These are phyloP conservation scores for Lepidocolaptes lacrymiger DNA, from an alignment of 2,797 vertebrate genomes.

Conservation along the genomic window DNA sequence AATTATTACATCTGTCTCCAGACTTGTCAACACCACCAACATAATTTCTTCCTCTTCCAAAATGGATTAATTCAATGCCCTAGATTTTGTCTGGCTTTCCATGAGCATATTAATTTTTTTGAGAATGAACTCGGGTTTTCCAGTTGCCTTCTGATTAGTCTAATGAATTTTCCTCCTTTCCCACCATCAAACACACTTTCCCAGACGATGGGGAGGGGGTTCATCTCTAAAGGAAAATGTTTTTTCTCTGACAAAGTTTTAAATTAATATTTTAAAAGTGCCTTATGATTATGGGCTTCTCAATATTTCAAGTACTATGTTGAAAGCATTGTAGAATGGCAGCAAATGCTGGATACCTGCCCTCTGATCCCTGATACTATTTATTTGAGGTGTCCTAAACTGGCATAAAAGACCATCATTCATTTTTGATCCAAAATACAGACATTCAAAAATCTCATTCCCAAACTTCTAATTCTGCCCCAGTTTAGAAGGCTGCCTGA, in stretches of 20 bases:
- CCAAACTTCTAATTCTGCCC: neutral
- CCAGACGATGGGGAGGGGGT: neutral
- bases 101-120: neutral
- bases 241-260: neutral
- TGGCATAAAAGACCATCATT: neutral
- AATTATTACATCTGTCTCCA: neutral
- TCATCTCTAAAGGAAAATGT: neutral
- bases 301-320: neutral
- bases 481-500: neutral
- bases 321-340: neutral
- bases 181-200: neutral
- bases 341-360: neutral
- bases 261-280: neutral
- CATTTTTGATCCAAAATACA: neutral
- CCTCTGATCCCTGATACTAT: neutral
- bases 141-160: neutral
- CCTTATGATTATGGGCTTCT: neutral
- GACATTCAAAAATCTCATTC: neutral
- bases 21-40: neutral
- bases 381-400: neutral
- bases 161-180: slow-evolving; percentile 28
- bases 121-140: slow-evolving; percentile 11
- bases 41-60: slow-evolving; percentile 19
- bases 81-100: slow-evolving; percentile 8
- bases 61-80: neutral